Conservation (phyloP, 2,113 vertebrate genomes). For the Sisor rabdophorus region DNA sequence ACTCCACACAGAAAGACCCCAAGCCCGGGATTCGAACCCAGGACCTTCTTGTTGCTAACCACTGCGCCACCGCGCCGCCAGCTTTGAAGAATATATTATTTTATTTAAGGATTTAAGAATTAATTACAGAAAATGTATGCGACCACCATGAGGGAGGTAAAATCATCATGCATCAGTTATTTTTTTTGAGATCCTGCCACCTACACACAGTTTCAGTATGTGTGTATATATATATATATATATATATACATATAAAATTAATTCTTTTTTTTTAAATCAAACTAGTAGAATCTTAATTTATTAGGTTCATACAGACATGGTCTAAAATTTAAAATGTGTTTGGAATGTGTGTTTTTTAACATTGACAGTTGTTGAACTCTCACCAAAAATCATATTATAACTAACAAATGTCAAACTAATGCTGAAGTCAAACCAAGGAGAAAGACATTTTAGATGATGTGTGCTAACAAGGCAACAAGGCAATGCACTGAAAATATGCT, state of each 20-base stretch:
- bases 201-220: slow-evolving; percentile 27
- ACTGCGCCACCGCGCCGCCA: too few relatives aligned
- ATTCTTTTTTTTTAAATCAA: neutral
- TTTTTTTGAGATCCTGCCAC: slow-evolving; percentile 1
- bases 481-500: slow-evolving; percentile 53
- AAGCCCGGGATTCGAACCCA: too few relatives aligned
- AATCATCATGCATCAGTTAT: slow-evolving; percentile 1
- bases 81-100: too few relatives aligned
- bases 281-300: neutral
- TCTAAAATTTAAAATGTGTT: neutral
- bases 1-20: too few relatives aligned
- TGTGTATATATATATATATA: too few relatives aligned
- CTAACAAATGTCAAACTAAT: slow-evolving; percentile 36
- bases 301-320: neutral
- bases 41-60: too few relatives aligned
- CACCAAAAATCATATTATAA: slow-evolving; percentile 4
- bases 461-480: slow-evolving; percentile 50
- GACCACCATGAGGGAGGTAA: slow-evolving; percentile 2
- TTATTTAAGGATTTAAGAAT: neutral
- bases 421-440: slow-evolving; percentile 10
- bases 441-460: slow-evolving; percentile 43
- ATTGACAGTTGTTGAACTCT: slow-evolving; percentile 10
- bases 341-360: neutral
- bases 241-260: neutral
- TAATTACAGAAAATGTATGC: slow-evolving; percentile 3